Evolutionary conservation across 2,797 vertebrate genomes (phyloP), one percentile per base, ranked within the genome.

Genomic region (Fundulus diaphanus): DNA sequence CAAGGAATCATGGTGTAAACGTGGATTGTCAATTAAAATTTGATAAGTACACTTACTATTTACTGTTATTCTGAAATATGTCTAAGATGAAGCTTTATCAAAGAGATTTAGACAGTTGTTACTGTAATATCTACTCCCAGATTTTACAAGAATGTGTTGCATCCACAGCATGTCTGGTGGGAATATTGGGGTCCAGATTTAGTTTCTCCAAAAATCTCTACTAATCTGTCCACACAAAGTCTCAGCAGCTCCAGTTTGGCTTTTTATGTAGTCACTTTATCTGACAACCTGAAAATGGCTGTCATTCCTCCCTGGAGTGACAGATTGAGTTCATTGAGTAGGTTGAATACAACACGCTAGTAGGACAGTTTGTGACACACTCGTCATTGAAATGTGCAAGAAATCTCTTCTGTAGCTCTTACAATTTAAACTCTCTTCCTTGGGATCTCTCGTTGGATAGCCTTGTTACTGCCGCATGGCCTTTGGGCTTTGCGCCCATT

Each of bases 311-410:
- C 27, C 46, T 46, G 66, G 31, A 68, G 27, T 31, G 44, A 48
- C 42, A 68, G 66, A 68, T 48, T 68, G 66, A 68, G n/a, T 68
- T 48, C 66, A 68, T 5, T 31, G 42, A 67, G 40, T n/a, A 68
- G 42, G 7, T 16, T 68, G 42, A 48, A 20, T 68, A 48, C 8
- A 27, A 46, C 66, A 68, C 42, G 48, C n/a, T 8, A 48, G 66
- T 31, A 18, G 27, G n/a, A 40, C 61, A 65, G 35, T 40, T 68
- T 68, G n/a, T 68, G 66, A 48, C 66, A 16, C 42, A 46, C 16
- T 68, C 46, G 35, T 40, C 22, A 40, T 29, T 2, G 4, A 40
- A 65, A 40, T 37, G 59, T 37, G 33, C 33, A 63, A 33, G 0
- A 61, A 35, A 61, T 35, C 18, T 61, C 31, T 61, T 18, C 20